Base-by-base conservation (phyloP, 2,113 vertebrate species). In the Prinia subflava region DNA sequence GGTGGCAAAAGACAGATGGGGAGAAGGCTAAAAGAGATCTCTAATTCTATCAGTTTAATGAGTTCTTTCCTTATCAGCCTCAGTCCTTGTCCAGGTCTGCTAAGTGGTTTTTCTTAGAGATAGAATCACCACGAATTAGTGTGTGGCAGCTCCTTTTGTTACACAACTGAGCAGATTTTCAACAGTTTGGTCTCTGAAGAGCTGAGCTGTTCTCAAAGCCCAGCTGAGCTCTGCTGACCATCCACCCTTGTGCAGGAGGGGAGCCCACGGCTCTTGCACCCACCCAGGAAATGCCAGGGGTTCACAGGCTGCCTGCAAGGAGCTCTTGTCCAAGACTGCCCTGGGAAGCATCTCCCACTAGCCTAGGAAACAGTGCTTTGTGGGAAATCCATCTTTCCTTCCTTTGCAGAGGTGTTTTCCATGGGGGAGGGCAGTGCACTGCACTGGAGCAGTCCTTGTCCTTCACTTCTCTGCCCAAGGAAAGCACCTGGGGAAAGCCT, bases 51-150 rank as follows among this genome's bases (percentile, higher is more conserved):
- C 77, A 84, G 1, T 91, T 94, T 89, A 92, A 94, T 92, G 83
- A 95, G 65, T 78, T 94, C 80, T 64, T 94, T 87, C 89, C 87
- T 91, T 95, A 89, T 81, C 76, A 87, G 83, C 57, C 46, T 71
- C 91, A 94, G 65, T 27, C 64, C 83, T 94, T 84, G 89, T 91
- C 84, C 67, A 55, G 41, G 75, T 91, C 78, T 82, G 69, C 70
- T 89, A 94, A 91, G 82, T 89, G 78, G 67, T 71, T 95, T 92
- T 92, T 90, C 87, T 85, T 55, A 31, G 74, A n/a, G 78, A 79
- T 85, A 12, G 6, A 84, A 71, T 84, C 60, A 37, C 87, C 19
- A 6, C 23, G 67, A 87, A 89, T 91, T 49, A 70, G 37, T 1
- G 11, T 9, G 37, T 73, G 80, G 86, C 94, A 94, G 81, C 87